Evolutionary conservation across 1,140 invertebrate species (phyloP).

Genomic region (Habropoda laboriosa): DNA sequence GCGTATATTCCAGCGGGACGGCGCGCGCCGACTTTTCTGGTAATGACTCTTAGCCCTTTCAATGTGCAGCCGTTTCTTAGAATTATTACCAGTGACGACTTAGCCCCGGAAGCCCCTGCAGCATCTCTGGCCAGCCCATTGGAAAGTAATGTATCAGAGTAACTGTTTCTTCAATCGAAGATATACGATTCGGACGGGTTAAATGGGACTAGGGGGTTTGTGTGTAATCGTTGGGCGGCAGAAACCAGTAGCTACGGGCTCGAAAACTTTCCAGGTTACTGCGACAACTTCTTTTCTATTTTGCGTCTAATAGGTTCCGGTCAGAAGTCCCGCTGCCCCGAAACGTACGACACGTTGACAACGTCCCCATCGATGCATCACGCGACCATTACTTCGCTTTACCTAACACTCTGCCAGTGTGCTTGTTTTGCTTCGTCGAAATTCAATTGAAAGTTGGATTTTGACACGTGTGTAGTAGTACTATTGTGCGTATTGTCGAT

Average conservation of each 20-base stretch:
- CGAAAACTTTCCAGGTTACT: constrained; percentile 8
- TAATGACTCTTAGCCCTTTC: constrained; percentile 60
- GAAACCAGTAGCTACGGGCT: background rate
- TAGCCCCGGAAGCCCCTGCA: constrained; percentile 6
- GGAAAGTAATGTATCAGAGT: constrained; percentile 60
- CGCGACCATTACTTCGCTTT: background rate
- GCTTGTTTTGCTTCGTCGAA: too few relatives aligned
- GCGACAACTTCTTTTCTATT: constrained; percentile 24
- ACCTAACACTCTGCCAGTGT: too few relatives aligned
- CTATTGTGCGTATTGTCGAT: too few relatives aligned
- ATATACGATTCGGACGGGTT: constrained; percentile 58
- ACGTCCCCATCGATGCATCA: background rate
- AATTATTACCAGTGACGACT: constrained; percentile 56
- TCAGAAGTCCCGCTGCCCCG: background rate
- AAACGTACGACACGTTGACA: background rate
- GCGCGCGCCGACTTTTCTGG: constrained; percentile 40
- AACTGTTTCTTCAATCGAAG: constrained; percentile 59
- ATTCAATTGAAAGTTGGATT: too few relatives aligned
- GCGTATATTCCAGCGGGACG: constrained; percentile 13
- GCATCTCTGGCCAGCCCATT: constrained; percentile 37
- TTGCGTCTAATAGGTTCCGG: constrained; percentile 45
- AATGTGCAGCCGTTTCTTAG: constrained; percentile 55
- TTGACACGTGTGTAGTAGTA: too few relatives aligned
- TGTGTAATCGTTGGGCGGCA: constrained; percentile 18
- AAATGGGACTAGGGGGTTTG: constrained; percentile 56